Evolutionary conservation across 1,140 invertebrate species (phyloP), one percentile per base, ranked within the genome.

Genomic region (Rhyacophila brunnea): DNA sequence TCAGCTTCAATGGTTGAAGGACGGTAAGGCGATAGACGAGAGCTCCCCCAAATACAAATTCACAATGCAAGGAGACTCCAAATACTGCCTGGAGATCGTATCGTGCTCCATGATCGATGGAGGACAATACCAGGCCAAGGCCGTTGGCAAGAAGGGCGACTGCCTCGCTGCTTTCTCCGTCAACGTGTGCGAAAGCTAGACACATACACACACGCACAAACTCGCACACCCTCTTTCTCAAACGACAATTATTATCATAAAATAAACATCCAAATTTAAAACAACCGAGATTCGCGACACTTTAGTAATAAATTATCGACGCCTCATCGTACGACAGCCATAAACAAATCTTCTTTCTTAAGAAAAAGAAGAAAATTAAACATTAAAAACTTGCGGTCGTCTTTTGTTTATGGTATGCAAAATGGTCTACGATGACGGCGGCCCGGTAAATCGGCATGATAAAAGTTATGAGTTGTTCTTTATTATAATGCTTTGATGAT

Each of bases 51-150:
- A 89, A 71, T 93, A 92, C 72, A 87, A 87, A 66, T 92, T 94
- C 74, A 89, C 84, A 35, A 87, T 88, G 72, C 87, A 92, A 66
- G 87, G 85, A 61, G 86, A 86, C 46, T 92, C 87, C 65, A 85
- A 83, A 55, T 89, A 88, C 72, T 80, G 81, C 23, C 86, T 94
- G 64, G 83, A 87, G 68, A 90, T 97, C 59, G 83, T 86, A 38
- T 84, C 86, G 52, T 88, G 87, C 70, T 83, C 84, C 55, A 74
- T 85, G 36, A 88, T 88, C 56, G 95, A 98, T 75, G 83, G 90
- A 62, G 95, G 94, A 19, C 92, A 95, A 73, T 98, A 97, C 75
- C 82, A 87, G 58, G 91, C 93, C 4, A 89, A 89, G 68, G 92
- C 89, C n/a, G 85, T 88, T 23, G 87, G 89, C 65, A 89, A 90